Conservation (phyloP, 2,888 invertebrate genomes). For the Danaus chrysippus region DNA sequence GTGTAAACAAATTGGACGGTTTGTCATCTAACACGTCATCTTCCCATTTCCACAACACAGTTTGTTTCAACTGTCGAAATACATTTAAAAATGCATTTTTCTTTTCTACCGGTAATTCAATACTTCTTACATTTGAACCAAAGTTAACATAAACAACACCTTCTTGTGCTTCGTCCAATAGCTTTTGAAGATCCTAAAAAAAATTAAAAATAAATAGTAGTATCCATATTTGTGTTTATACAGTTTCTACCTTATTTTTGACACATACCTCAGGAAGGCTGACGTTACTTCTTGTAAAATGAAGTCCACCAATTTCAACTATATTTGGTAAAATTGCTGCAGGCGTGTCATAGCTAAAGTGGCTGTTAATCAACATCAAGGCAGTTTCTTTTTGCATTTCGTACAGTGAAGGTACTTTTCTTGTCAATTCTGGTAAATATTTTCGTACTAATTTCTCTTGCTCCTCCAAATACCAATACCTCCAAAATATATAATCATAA, state of each 20-base stretch:
- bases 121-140: slow-evolving; percentile 78
- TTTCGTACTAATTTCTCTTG: slow-evolving; percentile 57
- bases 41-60: slow-evolving; percentile 85
- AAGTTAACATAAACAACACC: slow-evolving; percentile 80
- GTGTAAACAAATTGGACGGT: slow-evolving; percentile 76
- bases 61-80: slow-evolving; percentile 79
- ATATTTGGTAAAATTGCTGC: slow-evolving; percentile 74
- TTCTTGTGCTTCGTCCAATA: slow-evolving; percentile 70
- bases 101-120: slow-evolving; percentile 72
- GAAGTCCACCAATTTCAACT: slow-evolving; percentile 78
- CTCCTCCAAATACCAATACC: slow-evolving; percentile 54
- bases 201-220: slow-evolving; percentile 9
- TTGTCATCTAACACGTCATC: slow-evolving; percentile 73
- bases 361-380: slow-evolving; percentile 66
- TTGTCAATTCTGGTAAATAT: slow-evolving; percentile 51
- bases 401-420: slow-evolving; percentile 54
- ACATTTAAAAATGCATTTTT: slow-evolving; percentile 74
- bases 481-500: slow-evolving; percentile 61
- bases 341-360: slow-evolving; percentile 67
- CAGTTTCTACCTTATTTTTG: not conserved
- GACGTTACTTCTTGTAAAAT: slow-evolving; percentile 52
- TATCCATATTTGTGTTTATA: not conserved
- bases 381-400: slow-evolving; percentile 62
- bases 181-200: slow-evolving; percentile 69
- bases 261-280: slow-evolving; percentile 49